Evolutionary conservation across 2,888 invertebrate species (phyloP), one percentile per base, ranked within the genome.

Genomic region (Craniophora ligustri): DNA sequence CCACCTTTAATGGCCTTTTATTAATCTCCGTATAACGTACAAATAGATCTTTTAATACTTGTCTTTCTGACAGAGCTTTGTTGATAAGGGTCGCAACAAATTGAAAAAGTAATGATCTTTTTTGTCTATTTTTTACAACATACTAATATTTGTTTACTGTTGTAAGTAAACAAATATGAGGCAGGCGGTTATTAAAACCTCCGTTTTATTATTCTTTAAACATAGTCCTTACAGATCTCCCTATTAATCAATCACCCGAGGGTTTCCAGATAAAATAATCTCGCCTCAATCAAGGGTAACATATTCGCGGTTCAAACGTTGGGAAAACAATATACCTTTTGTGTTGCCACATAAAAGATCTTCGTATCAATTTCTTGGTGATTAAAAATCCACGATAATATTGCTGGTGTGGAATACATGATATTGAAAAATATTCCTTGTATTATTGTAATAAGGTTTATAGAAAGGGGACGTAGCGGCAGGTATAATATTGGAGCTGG

Each of bases 321-420:
- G 69, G 57, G 81, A 82, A 88, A 88, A 90, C 88, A 90, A 87
- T 85, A 84, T 81, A 71, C 72, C 82, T 71, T 84, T 89, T 89
- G 86, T 89, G 72, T 67, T 70, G 60, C 55, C 60, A 60, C 65
- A 89, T 86, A 89, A 89, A 85, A 85, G 82, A 79, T 78, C 65
- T 78, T 75, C 84, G 78, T 89, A 88, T 90, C 88, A 87, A 87
- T 88, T 87, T 84, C 87, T 79, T 80, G 74, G 65, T 66, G 64
- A 75, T 68, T 75, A 72, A 72, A 79, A 78, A 72, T 71, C 75
- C 44, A 67, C 47, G 15, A 15, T 63, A 60, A 42, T 34, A 35
- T 10, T 40, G 15, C 18, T 3, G 16, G 11, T 32, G 21, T 3
- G 15, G 36, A 44, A 32, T 7, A 42, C 32, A 51, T n/a, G 2